A percentile compares a stretch with the other conserved stretches of the same genome.
Evolutionary conservation across 2,797 vertebrate genomes (phyloP).

Genomic region (Euthynnus affinis): DNA sequence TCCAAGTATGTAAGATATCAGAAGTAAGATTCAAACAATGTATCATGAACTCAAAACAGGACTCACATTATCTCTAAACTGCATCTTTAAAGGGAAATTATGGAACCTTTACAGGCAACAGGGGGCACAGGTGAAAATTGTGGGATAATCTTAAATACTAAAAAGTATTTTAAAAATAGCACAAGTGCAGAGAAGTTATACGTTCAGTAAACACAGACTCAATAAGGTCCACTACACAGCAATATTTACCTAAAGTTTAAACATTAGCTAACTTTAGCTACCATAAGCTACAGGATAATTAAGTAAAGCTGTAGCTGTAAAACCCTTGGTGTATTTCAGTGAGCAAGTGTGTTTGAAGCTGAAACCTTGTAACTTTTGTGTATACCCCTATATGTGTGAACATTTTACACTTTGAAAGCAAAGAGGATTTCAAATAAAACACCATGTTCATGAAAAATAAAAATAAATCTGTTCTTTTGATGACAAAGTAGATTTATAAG

Average conservation of each 20-base stretch:
- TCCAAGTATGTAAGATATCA: conserved; percentile 39
- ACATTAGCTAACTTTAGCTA: conserved; percentile 5
- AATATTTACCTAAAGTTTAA: conserved; percentile 13
- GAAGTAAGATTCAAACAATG: conserved; percentile 22
- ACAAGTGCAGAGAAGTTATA: not conserved
- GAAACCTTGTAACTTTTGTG: not conserved
- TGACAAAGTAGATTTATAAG: conserved; percentile 42
- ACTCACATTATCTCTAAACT: not conserved
- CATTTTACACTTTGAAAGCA: conserved; percentile 30
- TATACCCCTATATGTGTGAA: not conserved
- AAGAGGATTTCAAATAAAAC: conserved; percentile 32
- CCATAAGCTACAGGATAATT: not conserved
- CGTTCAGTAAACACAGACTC: not conserved
- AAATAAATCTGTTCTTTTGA: conserved; percentile 25
- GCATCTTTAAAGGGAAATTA: not conserved
- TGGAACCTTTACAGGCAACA: not conserved
- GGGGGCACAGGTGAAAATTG: not conserved
- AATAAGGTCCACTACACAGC: not conserved
- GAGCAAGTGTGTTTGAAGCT: not conserved
- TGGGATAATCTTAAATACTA: not conserved
- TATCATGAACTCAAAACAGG: not conserved
- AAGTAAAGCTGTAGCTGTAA: conserved; percentile 7
- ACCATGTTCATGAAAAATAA: conserved; percentile 32
- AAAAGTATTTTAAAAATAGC: not conserved
- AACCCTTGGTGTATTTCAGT: not conserved